Evolutionary conservation across 2,888 invertebrate genomes (phyloP).

Genomic region (Chaitophorus viminalis): DNA sequence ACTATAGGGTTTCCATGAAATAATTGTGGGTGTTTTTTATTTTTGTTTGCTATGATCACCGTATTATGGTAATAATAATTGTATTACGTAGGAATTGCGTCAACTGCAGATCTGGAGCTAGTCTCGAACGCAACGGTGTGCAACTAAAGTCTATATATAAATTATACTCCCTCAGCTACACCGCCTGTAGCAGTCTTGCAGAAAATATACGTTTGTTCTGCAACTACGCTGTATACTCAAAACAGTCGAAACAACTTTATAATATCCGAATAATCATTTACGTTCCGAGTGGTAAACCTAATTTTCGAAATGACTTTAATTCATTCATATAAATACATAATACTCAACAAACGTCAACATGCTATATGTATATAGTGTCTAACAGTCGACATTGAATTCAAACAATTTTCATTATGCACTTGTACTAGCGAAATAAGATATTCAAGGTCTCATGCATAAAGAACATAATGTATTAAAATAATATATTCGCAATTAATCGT

Average conservation of each 20-base stretch:
- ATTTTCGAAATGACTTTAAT: no score
- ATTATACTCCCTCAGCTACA: background rate
- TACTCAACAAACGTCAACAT: no score
- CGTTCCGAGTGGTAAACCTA: no score
- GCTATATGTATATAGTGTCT: no score
- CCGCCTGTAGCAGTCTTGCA: background rate
- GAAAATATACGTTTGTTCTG: background rate
- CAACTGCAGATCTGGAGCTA: background rate
- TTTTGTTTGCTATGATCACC: background rate
- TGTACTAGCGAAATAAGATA: no score
- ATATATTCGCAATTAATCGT: no score
- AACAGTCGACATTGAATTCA: background rate
- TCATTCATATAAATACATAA: no score
- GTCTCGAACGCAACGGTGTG: background rate
- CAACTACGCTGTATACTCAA: no score
- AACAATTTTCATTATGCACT: background rate
- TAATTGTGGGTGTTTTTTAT: background rate
- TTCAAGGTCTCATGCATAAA: no score
- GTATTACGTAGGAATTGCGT: background rate
- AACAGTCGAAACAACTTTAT: no score
- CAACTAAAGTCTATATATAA: background rate
- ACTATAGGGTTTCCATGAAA: background rate
- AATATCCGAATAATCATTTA: no score
- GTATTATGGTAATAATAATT: background rate
- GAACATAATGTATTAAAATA: no score